These are phyloP conservation scores for Anorthoa munda DNA, from an alignment of 2,888 invertebrate genomes.

Conservation along the genomic window DNA sequence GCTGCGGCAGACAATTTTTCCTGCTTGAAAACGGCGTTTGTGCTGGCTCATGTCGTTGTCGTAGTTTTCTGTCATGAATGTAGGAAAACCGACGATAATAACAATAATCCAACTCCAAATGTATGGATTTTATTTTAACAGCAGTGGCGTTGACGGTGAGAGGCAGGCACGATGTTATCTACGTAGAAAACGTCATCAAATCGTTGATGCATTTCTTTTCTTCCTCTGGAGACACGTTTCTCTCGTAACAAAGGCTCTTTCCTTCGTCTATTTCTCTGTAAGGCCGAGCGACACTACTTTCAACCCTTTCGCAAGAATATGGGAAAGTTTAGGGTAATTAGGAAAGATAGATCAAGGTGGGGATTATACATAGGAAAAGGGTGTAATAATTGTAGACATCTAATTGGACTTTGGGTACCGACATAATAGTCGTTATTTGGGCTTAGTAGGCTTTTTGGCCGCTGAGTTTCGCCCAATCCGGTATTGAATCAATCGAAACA, in stretches of 20 bases:
- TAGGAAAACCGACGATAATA: too few species aligned
- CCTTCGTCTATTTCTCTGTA: constrained; percentile 25
- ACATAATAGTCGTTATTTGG: constrained; percentile 5
- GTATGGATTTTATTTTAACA: too few species aligned
- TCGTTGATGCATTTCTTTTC: neutral
- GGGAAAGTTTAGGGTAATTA: constrained; percentile 20
- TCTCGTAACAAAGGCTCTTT: constrained; percentile 7
- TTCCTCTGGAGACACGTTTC: neutral
- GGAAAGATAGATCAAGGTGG: constrained; percentile 26
- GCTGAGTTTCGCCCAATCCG: too few species aligned
- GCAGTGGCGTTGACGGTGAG: too few species aligned
- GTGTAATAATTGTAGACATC: constrained; percentile 10
- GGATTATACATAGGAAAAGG: constrained; percentile 3
- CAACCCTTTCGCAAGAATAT: constrained; percentile 50
- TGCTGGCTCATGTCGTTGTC: too few species aligned
- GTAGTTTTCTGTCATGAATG: too few species aligned
- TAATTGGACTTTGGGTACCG: constrained; percentile 5
- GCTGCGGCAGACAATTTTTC: neutral
- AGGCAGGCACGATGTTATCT: too few species aligned
- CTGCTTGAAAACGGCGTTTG: neutral
- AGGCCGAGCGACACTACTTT: constrained; percentile 40
- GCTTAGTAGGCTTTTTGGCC: too few species aligned
- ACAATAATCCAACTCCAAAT: too few species aligned
- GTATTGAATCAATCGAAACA: too few species aligned
- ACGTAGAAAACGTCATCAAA: too few species aligned